Evolutionary conservation across 2,888 invertebrate species (phyloP).

Genomic region (Acanthacorydalis orientalis): DNA sequence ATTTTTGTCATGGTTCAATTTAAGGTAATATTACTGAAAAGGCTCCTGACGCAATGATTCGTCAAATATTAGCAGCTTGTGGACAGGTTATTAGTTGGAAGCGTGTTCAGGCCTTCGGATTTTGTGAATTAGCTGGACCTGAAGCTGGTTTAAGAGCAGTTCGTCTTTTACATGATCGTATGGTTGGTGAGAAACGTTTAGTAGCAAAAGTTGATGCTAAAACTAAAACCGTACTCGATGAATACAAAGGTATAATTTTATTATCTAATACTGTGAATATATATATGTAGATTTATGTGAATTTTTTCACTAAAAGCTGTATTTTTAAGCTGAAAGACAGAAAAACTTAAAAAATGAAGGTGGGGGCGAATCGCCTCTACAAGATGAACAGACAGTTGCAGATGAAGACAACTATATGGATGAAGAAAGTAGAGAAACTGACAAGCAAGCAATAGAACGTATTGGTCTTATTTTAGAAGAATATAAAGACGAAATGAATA

Average conservation of each 20-base stretch:
- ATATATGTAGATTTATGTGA: background rate
- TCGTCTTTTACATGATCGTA: constrained; percentile 77
- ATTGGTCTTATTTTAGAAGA: constrained; percentile 70
- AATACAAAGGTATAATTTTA: constrained; percentile 57
- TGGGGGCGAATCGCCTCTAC: constrained; percentile 35
- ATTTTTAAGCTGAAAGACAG: constrained; percentile 34
- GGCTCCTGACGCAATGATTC: constrained; percentile 88
- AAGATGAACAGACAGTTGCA: constrained; percentile 33
- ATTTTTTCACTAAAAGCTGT: background rate
- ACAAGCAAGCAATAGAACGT: constrained; percentile 55
- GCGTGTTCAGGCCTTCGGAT: constrained; percentile 92
- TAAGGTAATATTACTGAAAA: constrained; percentile 78
- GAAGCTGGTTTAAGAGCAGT: constrained; percentile 92
- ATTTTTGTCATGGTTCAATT: constrained; percentile 6
- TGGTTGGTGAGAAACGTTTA: constrained; percentile 82
- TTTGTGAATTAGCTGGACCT: constrained; percentile 92
- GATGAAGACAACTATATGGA: constrained; percentile 53
- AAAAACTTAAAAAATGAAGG: constrained; percentile 38
- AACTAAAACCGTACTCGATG: constrained; percentile 84
- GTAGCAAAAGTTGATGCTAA: constrained; percentile 96
- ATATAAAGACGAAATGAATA: constrained; percentile 61
- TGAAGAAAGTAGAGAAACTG: constrained; percentile 55
- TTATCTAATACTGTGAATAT: background rate
- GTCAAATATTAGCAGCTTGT: constrained; percentile 81
- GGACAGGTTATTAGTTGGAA: constrained; percentile 95